Base-by-base conservation (phyloP, 1,140 invertebrate species). In the Stegodyphus dumicola region DNA sequence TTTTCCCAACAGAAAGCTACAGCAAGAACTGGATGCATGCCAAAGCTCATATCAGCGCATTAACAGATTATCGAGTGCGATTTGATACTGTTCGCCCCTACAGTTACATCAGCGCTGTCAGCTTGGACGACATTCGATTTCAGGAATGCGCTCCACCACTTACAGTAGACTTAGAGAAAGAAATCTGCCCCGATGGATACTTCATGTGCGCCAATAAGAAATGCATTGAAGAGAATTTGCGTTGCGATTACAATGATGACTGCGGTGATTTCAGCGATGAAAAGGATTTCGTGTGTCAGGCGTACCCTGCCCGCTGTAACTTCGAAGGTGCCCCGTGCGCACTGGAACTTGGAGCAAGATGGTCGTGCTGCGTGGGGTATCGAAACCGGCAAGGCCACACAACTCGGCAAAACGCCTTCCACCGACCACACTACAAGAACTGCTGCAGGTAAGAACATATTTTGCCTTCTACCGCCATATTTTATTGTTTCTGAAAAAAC, bases 221-320 rank as follows among this genome's bases (percentile, higher is more conserved):
- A n/a, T 87, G 86, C 17, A 87, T 87, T 48, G 5, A 52, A 5
- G 67, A 73, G 2, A 64, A 74, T 11, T 13, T 56, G 13, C 2
- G 71, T 15, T 87, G 86, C 15, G 86, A 87, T 53, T 87, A 51
- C 75, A 53, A 6, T 7, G 69, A 84, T 15, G 86, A 87, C 17
- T 87, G 86, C n/a, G 13, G 7, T 2, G 86, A 87, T 53, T 48
- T 33, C 15, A 79, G 75, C 9, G 86, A 87, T 53, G 86, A 87
- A 64, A 15, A 18, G 6, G 75, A 87, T n/a, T 33, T 33, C 33
- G 33, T 33, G 1, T 87, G 86, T 33, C 17, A 75, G 33, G 13
- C 9, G 9, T 87, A 74, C 56, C 13, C 7, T 3, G 80, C 18
- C 17, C 56, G 77, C 1, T 87, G 86, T 64, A 75, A 73, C 48